These are phyloP conservation scores for Pao palembangensis DNA, from an alignment of 2,113 vertebrate species.

Conservation along the genomic window DNA sequence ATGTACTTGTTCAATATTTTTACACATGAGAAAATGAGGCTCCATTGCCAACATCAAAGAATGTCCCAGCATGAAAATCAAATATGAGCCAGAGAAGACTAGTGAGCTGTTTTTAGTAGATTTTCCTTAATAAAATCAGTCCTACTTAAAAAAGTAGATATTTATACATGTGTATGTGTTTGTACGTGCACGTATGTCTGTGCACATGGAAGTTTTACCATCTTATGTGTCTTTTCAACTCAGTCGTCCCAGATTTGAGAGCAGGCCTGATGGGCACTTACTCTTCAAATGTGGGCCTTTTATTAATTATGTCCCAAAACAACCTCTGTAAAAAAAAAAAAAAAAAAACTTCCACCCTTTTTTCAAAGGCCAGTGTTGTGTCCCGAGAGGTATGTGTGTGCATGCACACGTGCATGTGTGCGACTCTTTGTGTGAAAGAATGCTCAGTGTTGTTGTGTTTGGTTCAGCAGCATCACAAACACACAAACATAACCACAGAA, in stretches of 20 bases:
- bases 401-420: conserved; percentile 1
- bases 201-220: neutral
- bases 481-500: no score
- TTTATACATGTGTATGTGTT: neutral
- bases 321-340: conserved; percentile 52
- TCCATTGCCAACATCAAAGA: no score
- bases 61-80: no score
- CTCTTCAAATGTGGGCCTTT: conserved; percentile 42
- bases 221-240: conserved; percentile 8
- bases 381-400: conserved; percentile 2
- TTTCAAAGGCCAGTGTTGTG: conserved; percentile 22
- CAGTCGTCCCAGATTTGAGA: conserved; percentile 58
- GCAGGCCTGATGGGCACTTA: conserved; percentile 53
- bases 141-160: neutral
- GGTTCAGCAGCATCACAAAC: no score
- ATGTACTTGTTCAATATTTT: no score
- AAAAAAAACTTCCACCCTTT: conserved; percentile 56
- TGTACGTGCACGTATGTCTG: conserved; percentile 1
- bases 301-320: conserved; percentile 71
- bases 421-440: neutral
- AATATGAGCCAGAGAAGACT: no score
- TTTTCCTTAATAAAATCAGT: neutral
- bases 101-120: no score
- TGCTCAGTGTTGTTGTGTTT: no score
- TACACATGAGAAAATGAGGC: no score